Evolutionary conservation across 2,113 vertebrate genomes (phyloP), one percentile per base, ranked within the genome.

Genomic region (Megaleporinus macrocephalus): DNA sequence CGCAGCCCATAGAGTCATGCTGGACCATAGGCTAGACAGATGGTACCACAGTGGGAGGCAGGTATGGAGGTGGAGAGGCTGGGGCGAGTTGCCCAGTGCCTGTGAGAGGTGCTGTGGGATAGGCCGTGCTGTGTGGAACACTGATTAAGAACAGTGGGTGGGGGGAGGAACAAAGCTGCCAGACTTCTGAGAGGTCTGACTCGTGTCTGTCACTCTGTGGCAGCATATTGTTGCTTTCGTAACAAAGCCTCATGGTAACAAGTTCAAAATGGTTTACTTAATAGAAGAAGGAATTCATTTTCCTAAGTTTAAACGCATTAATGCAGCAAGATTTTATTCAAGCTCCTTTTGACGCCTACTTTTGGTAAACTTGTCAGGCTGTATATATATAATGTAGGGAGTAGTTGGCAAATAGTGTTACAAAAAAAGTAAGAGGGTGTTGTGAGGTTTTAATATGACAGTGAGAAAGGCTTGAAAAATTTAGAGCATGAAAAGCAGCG

Each of bases 11-110:
- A 59, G 41, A 24, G 33, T 79, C 80, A 61, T 20, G 26, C 27
- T 76, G 73, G 65, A 83, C 49, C 33, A 57, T 75, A 65, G 47
- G 78, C 62, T 22, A 41, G 29, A 62, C 85, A 86, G 81, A 83
- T 86, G 81, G 85, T 65, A 4, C 22, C 53, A 55, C 74, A 57
- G 74, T 65, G 53, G 44, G 78, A 65, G 69, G 33, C 62, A 26
- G 74, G 49, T 76, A 78, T 47, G 24, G 36, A 68, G 63, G 24
- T 84, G 51, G 66, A 70, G 47, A 12, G 53, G 63, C 65, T 82
- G 59, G 30, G 62, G 72, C 33, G 26, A 69, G 36, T 36, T 57
- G 20, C 36, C 20, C n/a, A 9, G 49, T 63, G 76, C 78, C 85
- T 83, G 74, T 55, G 74, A 78, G 78, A 78, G 69, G 68, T 76